These are phyloP conservation scores for Leptopterna dolabrata DNA, from an alignment of 2,888 invertebrate genomes.

Conservation along the genomic window DNA sequence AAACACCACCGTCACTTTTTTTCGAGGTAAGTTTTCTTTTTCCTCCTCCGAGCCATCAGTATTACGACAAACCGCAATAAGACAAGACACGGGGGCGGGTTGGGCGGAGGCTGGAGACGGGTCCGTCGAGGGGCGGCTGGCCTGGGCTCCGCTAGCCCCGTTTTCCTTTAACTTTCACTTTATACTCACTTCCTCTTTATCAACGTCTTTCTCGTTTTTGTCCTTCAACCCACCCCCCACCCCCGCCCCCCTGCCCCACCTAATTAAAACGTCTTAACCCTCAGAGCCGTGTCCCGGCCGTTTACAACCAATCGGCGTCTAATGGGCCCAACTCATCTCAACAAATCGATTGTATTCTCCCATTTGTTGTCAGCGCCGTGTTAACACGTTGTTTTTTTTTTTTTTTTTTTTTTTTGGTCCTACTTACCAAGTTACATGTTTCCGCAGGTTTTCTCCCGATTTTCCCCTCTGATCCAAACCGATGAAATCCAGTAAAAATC, in stretches of 20 bases:
- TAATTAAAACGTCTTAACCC: not conserved
- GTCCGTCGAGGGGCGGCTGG: slow-evolving; percentile 28
- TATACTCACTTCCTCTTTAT: not conserved
- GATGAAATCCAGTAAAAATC: no score
- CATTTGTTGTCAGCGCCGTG: not conserved
- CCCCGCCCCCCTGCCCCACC: not conserved
- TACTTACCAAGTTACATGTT: not conserved
- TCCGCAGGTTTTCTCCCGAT: not conserved
- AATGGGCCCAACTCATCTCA: not conserved
- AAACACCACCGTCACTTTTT: not conserved
- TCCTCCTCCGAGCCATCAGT: not conserved
- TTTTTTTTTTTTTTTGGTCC: not conserved
- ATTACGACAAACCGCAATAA: not conserved
- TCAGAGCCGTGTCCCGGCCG: not conserved
- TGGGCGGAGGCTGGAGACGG: slow-evolving; percentile 42
- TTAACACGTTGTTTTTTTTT: not conserved
- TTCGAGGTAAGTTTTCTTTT: not conserved
- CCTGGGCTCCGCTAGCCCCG: not conserved
- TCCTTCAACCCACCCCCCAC: no score
- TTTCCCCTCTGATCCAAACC: no score
- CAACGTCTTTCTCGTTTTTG: not conserved
- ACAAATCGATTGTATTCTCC: not conserved
- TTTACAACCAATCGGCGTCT: not conserved
- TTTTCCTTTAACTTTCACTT: not conserved
- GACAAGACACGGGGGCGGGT: slow-evolving; percentile 8